Base-by-base conservation (phyloP, 2,888 invertebrate species). In the Ectemnius continuus region DNA sequence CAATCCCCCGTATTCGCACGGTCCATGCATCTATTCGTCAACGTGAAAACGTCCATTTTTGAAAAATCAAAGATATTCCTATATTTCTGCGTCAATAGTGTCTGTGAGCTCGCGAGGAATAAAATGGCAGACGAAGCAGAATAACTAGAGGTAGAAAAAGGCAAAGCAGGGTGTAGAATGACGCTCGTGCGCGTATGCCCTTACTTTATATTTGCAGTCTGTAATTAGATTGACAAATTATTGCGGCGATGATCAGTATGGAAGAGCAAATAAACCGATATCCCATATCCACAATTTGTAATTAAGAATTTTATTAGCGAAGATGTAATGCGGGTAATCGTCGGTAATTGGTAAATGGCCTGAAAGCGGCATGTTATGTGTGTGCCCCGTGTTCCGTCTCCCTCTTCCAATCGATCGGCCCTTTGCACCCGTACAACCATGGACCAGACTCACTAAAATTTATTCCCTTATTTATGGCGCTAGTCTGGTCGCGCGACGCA, bases 221-320 rank as follows among this genome's bases (percentile, higher is more conserved):
- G 58, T 67, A 74, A 67, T 69, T 52, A 67, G 62, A 67, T 59
- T 67, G 75, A 70, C 70, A 65, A 76, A 76, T 74, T 76, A 76
- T 76, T 74, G 66, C 67, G 63, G 67, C 70, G 70, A 74, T 76
- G 74, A 76, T 76, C 76, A 74, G 76, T 74, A 76, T 74, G 70
- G 48, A 68, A 67, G 64, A 61, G 67, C 70, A 70, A 69, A 70
- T 63, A 64, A 74, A 67, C 76, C 76, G 75, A 74, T 76, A 76
- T 74, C 76, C 76, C 74, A 75, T 72, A 75, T 78, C 71, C 78
- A 67, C 69, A 71, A 74, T 62, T 75, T 72, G 75, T 79, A 79
- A 79, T 79, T 79, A 79, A 79, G 75, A 79, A 75, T 75, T 79
- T 79, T 79, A 71, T 76, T 77, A 81, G 75, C 74, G 71, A 73